phyloP scores from a whole-genome alignment of 2,797 vertebrate genomes.

The Propithecus deckenii region DNA sequence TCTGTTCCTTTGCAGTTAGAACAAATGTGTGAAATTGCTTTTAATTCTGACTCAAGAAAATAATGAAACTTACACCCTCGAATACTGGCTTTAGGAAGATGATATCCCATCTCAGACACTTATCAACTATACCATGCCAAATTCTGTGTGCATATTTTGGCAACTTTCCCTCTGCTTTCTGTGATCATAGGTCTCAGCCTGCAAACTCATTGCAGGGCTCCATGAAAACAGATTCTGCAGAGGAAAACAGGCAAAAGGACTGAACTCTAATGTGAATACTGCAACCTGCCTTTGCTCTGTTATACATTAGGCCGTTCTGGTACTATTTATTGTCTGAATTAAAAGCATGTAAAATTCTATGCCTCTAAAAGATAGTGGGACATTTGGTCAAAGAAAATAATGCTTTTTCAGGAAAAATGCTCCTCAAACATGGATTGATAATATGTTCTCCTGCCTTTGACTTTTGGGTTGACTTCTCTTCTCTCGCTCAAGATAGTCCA shows the following conservation, averaged over 20 bases:
- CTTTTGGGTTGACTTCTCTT: neutral
- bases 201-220: neutral
- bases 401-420: slow-evolving; percentile 22
- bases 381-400: slow-evolving; percentile 28
- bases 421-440: neutral
- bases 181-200: neutral
- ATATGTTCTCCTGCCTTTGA: neutral
- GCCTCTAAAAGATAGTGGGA: neutral
- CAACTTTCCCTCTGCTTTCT: neutral
- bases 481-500: neutral
- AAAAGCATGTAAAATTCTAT: neutral
- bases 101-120: neutral
- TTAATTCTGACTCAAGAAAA: slow-evolving; percentile 11
- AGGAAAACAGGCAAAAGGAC: neutral
- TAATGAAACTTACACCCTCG: neutral
- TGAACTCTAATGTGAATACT: neutral
- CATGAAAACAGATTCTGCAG: neutral
- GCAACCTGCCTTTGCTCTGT: neutral
- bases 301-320: neutral
- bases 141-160: neutral
- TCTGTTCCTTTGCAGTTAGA: neutral
- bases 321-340: neutral
- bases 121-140: neutral
- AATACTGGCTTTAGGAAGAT: neutral
- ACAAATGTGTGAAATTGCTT: neutral